Base-by-base conservation (phyloP, 2,113 vertebrate genomes). In the Cyphomyrus discorhynchus region DNA sequence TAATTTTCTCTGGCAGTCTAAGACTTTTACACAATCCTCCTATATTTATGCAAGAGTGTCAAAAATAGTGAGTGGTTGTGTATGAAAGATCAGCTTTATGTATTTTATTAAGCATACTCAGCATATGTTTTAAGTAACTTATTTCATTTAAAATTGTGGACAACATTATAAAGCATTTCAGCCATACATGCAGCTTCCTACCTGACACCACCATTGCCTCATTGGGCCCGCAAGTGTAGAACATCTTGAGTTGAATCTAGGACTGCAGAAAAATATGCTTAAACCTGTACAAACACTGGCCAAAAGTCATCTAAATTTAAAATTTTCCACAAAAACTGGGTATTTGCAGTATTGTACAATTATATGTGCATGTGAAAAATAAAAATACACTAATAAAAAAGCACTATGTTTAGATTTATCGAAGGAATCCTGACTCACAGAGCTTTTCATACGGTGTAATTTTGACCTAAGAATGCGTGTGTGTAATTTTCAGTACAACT, bases 161-260 rank as follows among this genome's bases (percentile, higher is more conserved):
- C 45, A 45, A 17, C 8, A 56, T 53, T 53, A 46, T 46, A 47
- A 53, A 50, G 15, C 24, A 86, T 83, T 46, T 47, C 27, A 86
- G 27, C 27, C 85, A 86, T 53, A 17, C n/a, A 86, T 35, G 11
- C 45, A 21, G 8, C 31, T 21, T 9, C 46, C 91, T 94, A 98
- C 97, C 97, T 87, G 98, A 98, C 91, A 98, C 98, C 92, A 98
- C 98, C 98, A 98, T 98, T 50, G 97, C 98, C 93, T 98, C 98
- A 84, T 98, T 98, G n/a, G 98, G 98, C 89, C 98, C 98, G 89
- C 97, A 98, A 3, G 97, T 98, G 93, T 96, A 96, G 92, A 98
- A 98, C 95, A 98, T 97, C 95, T 95, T 95, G 53, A 92, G 5
- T 35, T 70, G 42, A 50, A 93, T 90, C n/a, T 1, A 42, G 3